Base-by-base conservation (phyloP, 2,113 vertebrate species). In the Axis porcinus region DNA sequence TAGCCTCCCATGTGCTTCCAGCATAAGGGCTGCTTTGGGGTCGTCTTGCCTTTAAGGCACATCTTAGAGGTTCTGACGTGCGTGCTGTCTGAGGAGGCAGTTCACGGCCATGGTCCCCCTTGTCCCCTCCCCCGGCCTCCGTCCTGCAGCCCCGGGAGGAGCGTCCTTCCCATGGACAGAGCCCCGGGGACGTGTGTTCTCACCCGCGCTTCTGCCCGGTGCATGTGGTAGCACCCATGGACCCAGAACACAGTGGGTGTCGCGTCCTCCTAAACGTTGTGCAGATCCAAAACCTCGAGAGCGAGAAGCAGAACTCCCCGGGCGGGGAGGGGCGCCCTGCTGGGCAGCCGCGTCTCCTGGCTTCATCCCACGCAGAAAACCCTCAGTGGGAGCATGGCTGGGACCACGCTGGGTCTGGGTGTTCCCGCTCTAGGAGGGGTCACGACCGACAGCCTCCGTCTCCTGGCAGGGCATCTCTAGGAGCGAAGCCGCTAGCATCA, bases 171-270 rank as follows among this genome's bases (percentile, higher is more conserved):
- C 30, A 9, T 28, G 15, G 6, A 62, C 8, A 79, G 52, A 86
- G 55, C 81, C 23, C 2, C 7, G 6, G 21, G 23, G 2, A 16
- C 2, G 0, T 19, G n/a, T 28, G 78, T 79, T 54, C 36, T 21
- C 83, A 0, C 0, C 23, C 2, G 0, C 8, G 0, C 36, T 47
- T 50, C 12, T 12, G 4, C 78, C 13, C 0, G 3, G 36, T 17
- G 50, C 30, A 4, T 3, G 6, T 25, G 23, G 23, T 14, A 76
- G 70, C 21, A 2, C 40, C 40, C 1, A 1, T 40, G 70, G 21
- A 43, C 21, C 70, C 70, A 76, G 36, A 43, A 25, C 21, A 27
- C 23, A 1, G 8, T 25, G 70, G 70, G 23, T 12, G 0, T 27
- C 19, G 5, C 19, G 0, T 40, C 1, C 60, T 67, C 28, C 4